Evolutionary conservation across 2,113 vertebrate genomes (phyloP).

Genomic region (Argyrosomus japonicus): DNA sequence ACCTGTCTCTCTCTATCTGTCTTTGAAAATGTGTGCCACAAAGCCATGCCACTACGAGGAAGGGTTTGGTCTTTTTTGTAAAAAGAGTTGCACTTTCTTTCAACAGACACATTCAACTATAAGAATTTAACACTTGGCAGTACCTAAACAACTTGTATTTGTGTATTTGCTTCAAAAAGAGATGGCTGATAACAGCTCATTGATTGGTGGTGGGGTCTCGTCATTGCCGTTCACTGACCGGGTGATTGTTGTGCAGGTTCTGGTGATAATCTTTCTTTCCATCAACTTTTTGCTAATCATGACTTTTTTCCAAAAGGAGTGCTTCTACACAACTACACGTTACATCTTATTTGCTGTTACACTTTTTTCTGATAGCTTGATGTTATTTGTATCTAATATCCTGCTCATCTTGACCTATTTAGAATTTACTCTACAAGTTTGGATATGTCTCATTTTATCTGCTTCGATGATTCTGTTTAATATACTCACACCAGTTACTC

Average conservation of each 20-base stretch:
- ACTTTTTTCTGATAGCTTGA: conserved; percentile 60
- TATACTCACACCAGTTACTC: conserved; percentile 50
- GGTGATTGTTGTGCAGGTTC: conserved; percentile 43
- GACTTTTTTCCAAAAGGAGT: conserved; percentile 59
- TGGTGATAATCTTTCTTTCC: conserved; percentile 49
- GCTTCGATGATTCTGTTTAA: not conserved
- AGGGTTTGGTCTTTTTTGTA: no score
- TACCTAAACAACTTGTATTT: no score
- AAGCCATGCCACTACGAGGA: no score
- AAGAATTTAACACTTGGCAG: no score
- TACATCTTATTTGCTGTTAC: conserved; percentile 73
- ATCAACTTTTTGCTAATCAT: conserved; percentile 56
- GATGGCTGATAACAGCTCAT: not conserved
- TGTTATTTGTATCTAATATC: conserved; percentile 43
- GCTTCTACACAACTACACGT: conserved; percentile 54
- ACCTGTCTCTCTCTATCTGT: no score
- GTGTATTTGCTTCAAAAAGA: no score
- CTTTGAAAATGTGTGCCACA: no score
- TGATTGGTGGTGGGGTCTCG: not conserved
- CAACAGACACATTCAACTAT: no score
- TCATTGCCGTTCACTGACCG: not conserved
- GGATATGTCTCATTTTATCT: conserved; percentile 49
- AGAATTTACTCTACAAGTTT: not conserved
- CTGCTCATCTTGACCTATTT: conserved; percentile 18
- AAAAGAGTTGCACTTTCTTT: no score